These are phyloP conservation scores for Crepidodera aurea DNA, from an alignment of 2,888 invertebrate species.

Conservation along the genomic window DNA sequence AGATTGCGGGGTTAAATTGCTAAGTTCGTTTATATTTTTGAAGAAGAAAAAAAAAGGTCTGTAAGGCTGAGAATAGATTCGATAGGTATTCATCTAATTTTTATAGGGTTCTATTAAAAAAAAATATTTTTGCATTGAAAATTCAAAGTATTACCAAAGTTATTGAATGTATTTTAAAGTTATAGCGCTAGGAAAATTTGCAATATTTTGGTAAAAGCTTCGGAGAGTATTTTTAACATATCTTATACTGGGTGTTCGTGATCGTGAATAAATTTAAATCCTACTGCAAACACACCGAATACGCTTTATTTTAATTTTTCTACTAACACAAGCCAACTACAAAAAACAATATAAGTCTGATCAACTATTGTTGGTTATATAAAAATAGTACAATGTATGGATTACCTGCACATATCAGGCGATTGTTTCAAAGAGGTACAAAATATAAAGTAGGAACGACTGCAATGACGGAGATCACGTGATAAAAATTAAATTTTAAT, in stretches of 20 bases:
- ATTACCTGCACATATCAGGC: constrained; percentile 19
- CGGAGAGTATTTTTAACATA: constrained; percentile 49
- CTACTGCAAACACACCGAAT: constrained; percentile 36
- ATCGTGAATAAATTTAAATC: constrained; percentile 7
- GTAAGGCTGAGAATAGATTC: constrained; percentile 34
- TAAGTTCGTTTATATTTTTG: constrained; percentile 1
- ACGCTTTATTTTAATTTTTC: constrained; percentile 44
- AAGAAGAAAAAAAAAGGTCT: constrained; percentile 25
- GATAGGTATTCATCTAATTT: constrained; percentile 37
- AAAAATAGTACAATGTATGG: constrained; percentile 45
- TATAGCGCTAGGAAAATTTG: constrained; percentile 38
- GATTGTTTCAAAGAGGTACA: constrained; percentile 11
- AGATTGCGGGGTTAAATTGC: background rate
- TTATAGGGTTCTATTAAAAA: constrained; percentile 37
- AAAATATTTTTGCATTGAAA: constrained; percentile 45
- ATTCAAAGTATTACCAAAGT: constrained; percentile 36
- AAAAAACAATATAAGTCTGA: constrained; percentile 45
- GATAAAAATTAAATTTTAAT: no score
- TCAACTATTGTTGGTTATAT: constrained; percentile 42
- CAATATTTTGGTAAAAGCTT: constrained; percentile 50
- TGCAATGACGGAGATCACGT: no score
- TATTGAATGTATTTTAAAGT: constrained; percentile 39
- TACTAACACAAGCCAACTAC: constrained; percentile 37
- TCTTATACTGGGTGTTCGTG: constrained; percentile 43
- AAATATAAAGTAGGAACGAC: no score